phyloP scores from a whole-genome alignment of 2,113 vertebrate genomes.

The Fregata magnificens region DNA sequence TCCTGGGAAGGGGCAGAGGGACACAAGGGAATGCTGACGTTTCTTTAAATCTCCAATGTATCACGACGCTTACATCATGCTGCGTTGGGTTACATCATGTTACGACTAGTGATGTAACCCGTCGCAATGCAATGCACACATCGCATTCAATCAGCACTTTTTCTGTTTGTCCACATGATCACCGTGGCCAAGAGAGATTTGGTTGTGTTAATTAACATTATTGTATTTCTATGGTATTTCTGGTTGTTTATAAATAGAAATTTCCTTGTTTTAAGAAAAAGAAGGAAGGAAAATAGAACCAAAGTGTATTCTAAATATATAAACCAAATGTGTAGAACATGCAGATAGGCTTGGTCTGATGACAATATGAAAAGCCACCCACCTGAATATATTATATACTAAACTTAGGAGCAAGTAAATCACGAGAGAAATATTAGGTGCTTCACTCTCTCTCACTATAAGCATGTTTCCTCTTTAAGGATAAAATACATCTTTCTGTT shows the following conservation, averaged over 20 bases:
- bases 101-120: slow-evolving; percentile 55
- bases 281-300: background rate
- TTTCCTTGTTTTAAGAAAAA: background rate
- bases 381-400: background rate
- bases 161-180: background rate
- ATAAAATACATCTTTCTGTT: background rate
- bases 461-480: background rate
- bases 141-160: background rate
- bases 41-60: slow-evolving; percentile 47
- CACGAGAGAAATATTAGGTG: background rate
- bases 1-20: background rate
- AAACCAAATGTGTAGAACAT: background rate
- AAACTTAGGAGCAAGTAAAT: background rate
- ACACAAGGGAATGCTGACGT: background rate
- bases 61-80: slow-evolving; percentile 55
- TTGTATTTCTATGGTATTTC: background rate
- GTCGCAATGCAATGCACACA: slow-evolving; percentile 64
- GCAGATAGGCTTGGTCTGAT: background rate
- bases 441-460: background rate
- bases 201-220: background rate
- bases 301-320: background rate
- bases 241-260: background rate
- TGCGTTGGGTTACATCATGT: slow-evolving; percentile 57
- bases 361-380: background rate
- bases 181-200: background rate